Conservation (phyloP, 2,797 vertebrate genomes). For the Schizopygopsis malacanthus region DNA sequence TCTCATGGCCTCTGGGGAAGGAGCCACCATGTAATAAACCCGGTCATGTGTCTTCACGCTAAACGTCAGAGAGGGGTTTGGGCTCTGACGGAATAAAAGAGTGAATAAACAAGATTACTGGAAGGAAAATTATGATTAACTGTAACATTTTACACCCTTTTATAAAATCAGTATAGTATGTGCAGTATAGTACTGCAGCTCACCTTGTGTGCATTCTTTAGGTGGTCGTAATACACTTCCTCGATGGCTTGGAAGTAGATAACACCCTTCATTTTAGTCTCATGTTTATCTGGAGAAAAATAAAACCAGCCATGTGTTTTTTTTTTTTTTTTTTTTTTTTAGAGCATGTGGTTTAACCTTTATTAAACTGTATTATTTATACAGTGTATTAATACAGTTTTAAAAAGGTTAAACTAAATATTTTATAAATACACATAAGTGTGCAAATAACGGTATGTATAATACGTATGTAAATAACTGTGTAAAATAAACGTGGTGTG, state of each 20-base stretch:
- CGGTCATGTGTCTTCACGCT: constrained; percentile 96
- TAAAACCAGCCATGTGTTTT: not conserved
- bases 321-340: constrained; percentile 45
- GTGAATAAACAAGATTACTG: constrained; percentile 17
- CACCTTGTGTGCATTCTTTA: constrained; percentile 99
- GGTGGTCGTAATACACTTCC: constrained; percentile 98
- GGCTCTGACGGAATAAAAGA: constrained; percentile 79
- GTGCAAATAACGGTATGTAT: not conserved
- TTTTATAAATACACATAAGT: constrained; percentile 41
- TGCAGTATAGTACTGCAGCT: constrained; percentile 28
- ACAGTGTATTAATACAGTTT: not conserved
- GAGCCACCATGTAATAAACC: constrained; percentile 97
- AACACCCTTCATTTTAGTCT: constrained; percentile 98
- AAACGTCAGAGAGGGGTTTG: constrained; percentile 93
- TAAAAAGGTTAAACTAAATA: not conserved
- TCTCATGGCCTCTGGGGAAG: constrained; percentile 94
- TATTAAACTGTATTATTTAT: not conserved
- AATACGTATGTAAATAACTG: not conserved
- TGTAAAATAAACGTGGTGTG: not conserved
- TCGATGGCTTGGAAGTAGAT: constrained; percentile 99
- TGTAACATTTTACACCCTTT: not conserved
- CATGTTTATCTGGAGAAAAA: constrained; percentile 90
- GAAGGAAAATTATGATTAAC: not conserved
- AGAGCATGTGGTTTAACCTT: not conserved
- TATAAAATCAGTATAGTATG: not conserved